Percentiles rank a stretch among this genome's conserved stretches.
Conservation (phyloP, 2,888 invertebrate species). For the Plagodis dolabraria region DNA sequence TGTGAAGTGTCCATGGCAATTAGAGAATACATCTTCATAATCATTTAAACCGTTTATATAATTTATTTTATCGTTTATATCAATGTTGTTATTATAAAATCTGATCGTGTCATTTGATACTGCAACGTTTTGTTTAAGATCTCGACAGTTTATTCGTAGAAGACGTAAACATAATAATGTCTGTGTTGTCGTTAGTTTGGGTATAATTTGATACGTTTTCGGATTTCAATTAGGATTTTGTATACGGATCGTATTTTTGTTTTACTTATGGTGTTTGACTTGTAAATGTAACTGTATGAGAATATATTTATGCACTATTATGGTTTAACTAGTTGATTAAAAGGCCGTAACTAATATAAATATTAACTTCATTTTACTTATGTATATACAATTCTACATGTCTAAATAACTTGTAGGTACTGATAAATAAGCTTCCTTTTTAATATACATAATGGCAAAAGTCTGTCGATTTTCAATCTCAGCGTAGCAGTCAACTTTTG, state of each 20-base stretch:
- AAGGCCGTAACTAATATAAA: too few species aligned
- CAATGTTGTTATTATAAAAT: constrained; percentile 27
- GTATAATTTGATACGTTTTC: constrained; percentile 46
- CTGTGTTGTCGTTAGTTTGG: constrained; percentile 11
- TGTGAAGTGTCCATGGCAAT: constrained; percentile 52
- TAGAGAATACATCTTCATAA: constrained; percentile 64
- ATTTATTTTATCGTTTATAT: constrained; percentile 24
- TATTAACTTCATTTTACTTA: too few species aligned
- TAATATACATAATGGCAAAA: not conserved
- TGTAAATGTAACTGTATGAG: constrained; percentile 41
- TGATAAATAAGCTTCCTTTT: not conserved
- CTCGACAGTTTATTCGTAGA: constrained; percentile 26
- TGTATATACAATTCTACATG: too few species aligned
- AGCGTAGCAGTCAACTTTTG: constrained; percentile 42
- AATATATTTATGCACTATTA: constrained; percentile 1
- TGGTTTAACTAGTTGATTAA: not conserved
- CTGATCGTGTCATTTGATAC: constrained; percentile 33
- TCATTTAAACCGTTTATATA: constrained; percentile 37
- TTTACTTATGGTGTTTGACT: constrained; percentile 44
- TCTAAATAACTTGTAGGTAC: too few species aligned
- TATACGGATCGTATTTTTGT: constrained; percentile 37
- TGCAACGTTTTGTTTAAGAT: constrained; percentile 14
- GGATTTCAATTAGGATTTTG: constrained; percentile 33
- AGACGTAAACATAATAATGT: constrained; percentile 41
- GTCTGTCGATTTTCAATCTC: constrained; percentile 27